A percentile compares a stretch with the other conserved stretches of the same genome.
phyloP scores from a whole-genome alignment of 2,888 invertebrate species.

The Zaprionus bogoriensis region DNA sequence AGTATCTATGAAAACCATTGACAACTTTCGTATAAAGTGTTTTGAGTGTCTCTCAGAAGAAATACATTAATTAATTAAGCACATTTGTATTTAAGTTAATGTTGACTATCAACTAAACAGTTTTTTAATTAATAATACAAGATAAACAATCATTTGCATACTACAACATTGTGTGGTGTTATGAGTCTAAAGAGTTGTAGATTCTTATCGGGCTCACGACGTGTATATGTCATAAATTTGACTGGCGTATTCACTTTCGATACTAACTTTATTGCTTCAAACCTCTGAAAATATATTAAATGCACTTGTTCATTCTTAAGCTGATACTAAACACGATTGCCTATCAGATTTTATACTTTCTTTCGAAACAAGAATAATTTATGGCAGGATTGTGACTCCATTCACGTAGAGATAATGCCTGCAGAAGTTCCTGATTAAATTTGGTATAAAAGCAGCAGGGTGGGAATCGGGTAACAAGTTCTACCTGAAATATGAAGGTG shows the following conservation, averaged over 20 bases:
- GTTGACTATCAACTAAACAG: too few relatives aligned
- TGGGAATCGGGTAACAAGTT: neutral
- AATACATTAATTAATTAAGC: too few relatives aligned
- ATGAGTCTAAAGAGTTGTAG: too few relatives aligned
- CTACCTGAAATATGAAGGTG: constrained; percentile 47
- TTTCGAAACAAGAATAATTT: neutral
- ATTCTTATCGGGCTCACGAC: too few relatives aligned
- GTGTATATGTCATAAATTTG: too few relatives aligned
- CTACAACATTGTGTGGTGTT: too few relatives aligned
- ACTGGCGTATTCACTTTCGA: too few relatives aligned
- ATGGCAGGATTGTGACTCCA: neutral
- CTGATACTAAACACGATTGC: neutral
- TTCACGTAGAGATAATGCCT: neutral
- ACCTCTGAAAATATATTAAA: neutral
- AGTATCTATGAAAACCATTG: neutral
- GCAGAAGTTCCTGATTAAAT: neutral
- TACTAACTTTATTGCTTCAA: too few relatives aligned
- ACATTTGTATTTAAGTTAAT: too few relatives aligned
- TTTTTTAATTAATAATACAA: too few relatives aligned
- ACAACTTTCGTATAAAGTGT: neutral
- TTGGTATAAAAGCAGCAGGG: neutral
- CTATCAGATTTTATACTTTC: neutral
- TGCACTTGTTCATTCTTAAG: neutral
- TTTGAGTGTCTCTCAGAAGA: neutral
- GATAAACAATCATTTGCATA: too few relatives aligned